Percentiles rank a stretch among this genome's conserved stretches.
Conservation (phyloP, 1,140 invertebrate species). For the Heterodera schachtii region DNA sequence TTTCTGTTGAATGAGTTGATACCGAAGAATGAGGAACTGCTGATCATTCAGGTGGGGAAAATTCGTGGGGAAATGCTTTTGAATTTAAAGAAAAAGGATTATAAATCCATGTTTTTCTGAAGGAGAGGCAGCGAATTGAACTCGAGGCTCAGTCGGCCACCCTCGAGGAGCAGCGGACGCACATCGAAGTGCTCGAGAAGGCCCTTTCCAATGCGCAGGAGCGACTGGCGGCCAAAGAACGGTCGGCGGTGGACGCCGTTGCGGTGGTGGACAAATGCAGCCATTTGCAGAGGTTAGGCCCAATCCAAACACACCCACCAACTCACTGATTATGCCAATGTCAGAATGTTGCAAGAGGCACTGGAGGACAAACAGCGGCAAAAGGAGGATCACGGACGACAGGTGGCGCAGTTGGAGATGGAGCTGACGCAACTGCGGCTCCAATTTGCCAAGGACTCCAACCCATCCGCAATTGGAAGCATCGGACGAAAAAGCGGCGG, state of each 20-base stretch:
- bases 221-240: slow-evolving; percentile 82
- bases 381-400: slow-evolving; percentile 46
- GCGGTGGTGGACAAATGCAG: slow-evolving; percentile 45
- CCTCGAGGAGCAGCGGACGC: slow-evolving; percentile 84
- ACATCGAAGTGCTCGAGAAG: slow-evolving; percentile 88
- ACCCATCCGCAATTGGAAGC: slow-evolving; percentile 25
- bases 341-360: slow-evolving; percentile 44
- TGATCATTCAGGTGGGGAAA: slow-evolving; percentile 74
- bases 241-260: slow-evolving; percentile 46
- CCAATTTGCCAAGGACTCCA: slow-evolving; percentile 42
- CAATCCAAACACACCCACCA: background rate
- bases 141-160: slow-evolving; percentile 83
- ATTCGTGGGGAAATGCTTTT: too few species aligned
- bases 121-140: slow-evolving; percentile 83
- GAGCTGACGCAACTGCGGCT: slow-evolving; percentile 45
- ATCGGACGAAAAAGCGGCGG: slow-evolving; percentile 26
- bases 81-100: too few species aligned
- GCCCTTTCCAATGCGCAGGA: slow-evolving; percentile 87
- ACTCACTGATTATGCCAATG: background rate
- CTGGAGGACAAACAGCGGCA: slow-evolving; percentile 46
- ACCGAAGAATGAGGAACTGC: slow-evolving; percentile 75
- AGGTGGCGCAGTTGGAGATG: slow-evolving; percentile 51
- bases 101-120: background rate
- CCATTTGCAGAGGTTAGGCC: slow-evolving; percentile 44
- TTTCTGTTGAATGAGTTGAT: slow-evolving; percentile 39